phyloP scores from a whole-genome alignment of 2,888 invertebrate genomes.

The Dasypogon diadema region DNA sequence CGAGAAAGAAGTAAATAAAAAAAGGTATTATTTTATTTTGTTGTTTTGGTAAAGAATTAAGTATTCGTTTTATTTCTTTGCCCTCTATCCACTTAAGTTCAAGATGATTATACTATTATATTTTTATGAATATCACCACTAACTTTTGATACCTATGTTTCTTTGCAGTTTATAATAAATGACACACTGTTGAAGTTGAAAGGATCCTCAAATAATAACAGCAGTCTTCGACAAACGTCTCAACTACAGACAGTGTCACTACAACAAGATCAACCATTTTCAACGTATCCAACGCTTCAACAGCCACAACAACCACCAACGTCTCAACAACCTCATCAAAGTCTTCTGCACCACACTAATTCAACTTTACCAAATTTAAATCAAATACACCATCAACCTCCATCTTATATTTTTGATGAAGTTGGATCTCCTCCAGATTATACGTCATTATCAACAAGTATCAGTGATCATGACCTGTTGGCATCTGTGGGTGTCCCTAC shows the following conservation, averaged over 20 bases:
- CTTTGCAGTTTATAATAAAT: slow-evolving; percentile 67
- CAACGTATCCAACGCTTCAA: slow-evolving; percentile 12
- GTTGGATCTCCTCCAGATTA: slow-evolving; percentile 64
- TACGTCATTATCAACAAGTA: slow-evolving; percentile 49
- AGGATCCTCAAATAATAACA: slow-evolving; percentile 60
- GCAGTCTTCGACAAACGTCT: slow-evolving; percentile 55
- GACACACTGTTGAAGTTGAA: slow-evolving; percentile 67
- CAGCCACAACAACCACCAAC: slow-evolving; percentile 25
- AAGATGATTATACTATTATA: too few relatives aligned
- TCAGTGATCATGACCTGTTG: slow-evolving; percentile 53
- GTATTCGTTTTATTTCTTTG: too few relatives aligned
- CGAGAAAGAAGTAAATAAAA: too few relatives aligned
- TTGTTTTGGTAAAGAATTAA: too few relatives aligned
- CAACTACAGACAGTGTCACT: slow-evolving; percentile 58
- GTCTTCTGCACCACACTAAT: slow-evolving; percentile 9
- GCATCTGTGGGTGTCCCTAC: slow-evolving; percentile 54
- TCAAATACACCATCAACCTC: slow-evolving; percentile 67
- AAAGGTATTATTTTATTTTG: too few relatives aligned
- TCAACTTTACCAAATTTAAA: slow-evolving; percentile 61
- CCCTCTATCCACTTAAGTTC: too few relatives aligned
- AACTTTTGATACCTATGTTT: too few relatives aligned
- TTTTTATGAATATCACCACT: too few relatives aligned
- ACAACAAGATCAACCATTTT: slow-evolving; percentile 55
- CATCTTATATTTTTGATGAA: slow-evolving; percentile 67
- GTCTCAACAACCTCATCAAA: slow-evolving; percentile 16